A percentile compares a stretch with the other conserved stretches of the same genome.
phyloP scores from a whole-genome alignment of 2,113 vertebrate species.

The Syrrhaptes paradoxus region DNA sequence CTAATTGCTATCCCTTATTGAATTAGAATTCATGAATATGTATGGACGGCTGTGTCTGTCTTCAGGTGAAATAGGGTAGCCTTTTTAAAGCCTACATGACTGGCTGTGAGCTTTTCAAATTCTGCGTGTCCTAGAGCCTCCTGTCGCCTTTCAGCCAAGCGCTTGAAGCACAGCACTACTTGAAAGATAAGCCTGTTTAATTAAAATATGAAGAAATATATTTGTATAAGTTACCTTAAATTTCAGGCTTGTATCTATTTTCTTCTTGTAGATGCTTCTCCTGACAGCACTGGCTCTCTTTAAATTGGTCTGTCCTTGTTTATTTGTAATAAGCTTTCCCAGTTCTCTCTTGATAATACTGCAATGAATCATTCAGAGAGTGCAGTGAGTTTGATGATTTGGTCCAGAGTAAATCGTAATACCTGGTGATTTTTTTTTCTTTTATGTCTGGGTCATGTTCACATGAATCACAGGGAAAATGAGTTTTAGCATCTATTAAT shows the following conservation, averaged over 20 bases:
- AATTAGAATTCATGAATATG: background rate
- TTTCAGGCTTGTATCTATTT: background rate
- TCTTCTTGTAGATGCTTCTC: background rate
- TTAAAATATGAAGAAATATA: background rate
- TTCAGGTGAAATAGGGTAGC: background rate
- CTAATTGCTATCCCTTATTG: background rate
- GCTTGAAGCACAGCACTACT: background rate
- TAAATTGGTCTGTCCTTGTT: background rate
- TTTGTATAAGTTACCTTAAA: background rate
- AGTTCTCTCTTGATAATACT: background rate
- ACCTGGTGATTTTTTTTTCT: background rate
- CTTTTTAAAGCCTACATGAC: background rate
- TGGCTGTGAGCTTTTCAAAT: background rate
- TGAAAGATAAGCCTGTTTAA: background rate
- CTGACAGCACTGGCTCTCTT: background rate
- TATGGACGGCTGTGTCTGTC: fast-evolving
- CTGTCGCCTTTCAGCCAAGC: background rate
- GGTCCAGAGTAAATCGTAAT: background rate
- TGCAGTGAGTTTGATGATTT: background rate
- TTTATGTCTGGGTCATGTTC: background rate
- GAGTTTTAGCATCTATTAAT: background rate
- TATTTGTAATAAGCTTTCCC: background rate
- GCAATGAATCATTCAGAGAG: background rate
- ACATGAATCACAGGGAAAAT: background rate
- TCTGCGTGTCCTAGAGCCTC: background rate